Evolutionary conservation across 2,113 vertebrate species (phyloP).

Genomic region (Malaclemys terrapin): DNA sequence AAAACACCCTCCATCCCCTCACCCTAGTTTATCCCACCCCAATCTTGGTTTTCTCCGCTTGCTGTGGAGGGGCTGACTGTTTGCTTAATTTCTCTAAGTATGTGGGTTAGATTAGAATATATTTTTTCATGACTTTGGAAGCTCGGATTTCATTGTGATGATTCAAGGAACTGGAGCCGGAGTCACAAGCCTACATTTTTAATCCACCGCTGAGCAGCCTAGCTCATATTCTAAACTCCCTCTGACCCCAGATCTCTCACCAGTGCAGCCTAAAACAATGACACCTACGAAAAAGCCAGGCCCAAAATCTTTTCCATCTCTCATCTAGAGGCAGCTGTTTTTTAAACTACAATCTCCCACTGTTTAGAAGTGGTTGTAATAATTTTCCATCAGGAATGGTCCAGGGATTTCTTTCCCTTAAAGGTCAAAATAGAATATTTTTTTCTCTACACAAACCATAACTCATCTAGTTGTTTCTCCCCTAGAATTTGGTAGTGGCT

Average conservation of each 20-base stretch:
- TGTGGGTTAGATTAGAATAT: neutral
- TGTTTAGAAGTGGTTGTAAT: neutral
- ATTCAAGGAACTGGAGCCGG: neutral
- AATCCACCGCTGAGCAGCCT: neutral
- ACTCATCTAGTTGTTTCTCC: fast-evolving
- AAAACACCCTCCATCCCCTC: neutral
- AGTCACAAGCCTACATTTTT: neutral
- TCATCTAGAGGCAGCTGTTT: neutral
- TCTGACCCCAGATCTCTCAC: fast-evolving
- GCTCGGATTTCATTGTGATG: neutral
- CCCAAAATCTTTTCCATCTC: neutral
- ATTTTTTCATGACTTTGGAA: neutral
- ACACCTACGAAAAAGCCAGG: neutral
- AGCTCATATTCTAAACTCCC: neutral
- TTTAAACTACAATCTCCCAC: neutral
- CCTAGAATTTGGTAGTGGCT: neutral
- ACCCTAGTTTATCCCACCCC: neutral
- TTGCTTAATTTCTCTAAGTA: neutral
- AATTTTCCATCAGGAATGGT: neutral
- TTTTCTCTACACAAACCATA: neutral
- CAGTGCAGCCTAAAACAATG: neutral
- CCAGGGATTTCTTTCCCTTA: neutral
- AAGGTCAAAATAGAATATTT: neutral
- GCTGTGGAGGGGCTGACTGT: neutral
- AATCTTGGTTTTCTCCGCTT: neutral